phyloP scores from a whole-genome alignment of 2,888 invertebrate species.

The Sphinx pinastri region DNA sequence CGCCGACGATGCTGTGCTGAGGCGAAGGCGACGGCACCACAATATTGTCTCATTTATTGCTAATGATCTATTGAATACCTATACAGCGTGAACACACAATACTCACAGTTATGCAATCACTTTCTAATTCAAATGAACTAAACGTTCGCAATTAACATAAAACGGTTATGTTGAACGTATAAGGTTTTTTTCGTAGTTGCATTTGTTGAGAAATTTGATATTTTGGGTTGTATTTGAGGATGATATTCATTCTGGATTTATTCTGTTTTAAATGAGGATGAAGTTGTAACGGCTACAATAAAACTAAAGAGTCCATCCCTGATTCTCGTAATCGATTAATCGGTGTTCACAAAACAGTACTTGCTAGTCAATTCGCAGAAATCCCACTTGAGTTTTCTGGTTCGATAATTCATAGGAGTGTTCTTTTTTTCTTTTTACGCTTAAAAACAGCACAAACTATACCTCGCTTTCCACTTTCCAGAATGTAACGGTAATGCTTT shows the following conservation, averaged over 20 bases:
- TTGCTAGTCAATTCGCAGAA: background rate
- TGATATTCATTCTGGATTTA: too few species aligned
- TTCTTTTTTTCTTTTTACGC: background rate
- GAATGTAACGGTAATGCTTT: too few species aligned
- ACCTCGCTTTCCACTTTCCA: too few species aligned
- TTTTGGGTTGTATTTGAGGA: too few species aligned
- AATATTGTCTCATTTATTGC: slow-evolving; percentile 79
- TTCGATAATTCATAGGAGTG: background rate
- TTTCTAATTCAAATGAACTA: slow-evolving; percentile 57
- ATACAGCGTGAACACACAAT: slow-evolving; percentile 36
- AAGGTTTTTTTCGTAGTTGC: background rate
- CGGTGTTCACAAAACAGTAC: background rate
- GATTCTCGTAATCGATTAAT: background rate
- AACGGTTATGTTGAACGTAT: slow-evolving; percentile 35
- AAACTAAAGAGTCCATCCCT: background rate
- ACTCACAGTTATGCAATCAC: slow-evolving; percentile 47
- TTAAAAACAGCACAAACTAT: background rate
- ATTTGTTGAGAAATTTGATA: background rate
- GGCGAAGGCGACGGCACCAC: slow-evolving; percentile 52
- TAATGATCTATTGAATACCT: slow-evolving; percentile 74
- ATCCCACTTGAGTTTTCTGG: background rate
- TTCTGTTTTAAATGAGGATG: background rate
- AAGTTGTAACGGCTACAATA: background rate
- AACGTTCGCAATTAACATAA: slow-evolving; percentile 47
- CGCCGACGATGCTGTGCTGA: slow-evolving; percentile 58